Evolutionary conservation across 2,797 vertebrate genomes (phyloP).

Genomic region (Sebastiscus albofasciatus): DNA sequence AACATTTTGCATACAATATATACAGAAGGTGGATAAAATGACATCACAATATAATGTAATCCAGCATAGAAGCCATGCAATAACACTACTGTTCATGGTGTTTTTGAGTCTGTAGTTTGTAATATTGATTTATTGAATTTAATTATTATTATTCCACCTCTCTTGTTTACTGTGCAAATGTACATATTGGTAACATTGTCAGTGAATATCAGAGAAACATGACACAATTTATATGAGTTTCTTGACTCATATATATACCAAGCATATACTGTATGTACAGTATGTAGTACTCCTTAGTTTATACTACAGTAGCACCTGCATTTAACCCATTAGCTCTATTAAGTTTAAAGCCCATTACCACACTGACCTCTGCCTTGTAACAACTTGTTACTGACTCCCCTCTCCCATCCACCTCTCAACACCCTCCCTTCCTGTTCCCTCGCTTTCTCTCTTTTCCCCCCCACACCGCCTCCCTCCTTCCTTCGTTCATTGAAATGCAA

Average conservation of each 20-base stretch:
- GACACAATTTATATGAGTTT: background rate
- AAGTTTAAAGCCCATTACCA: conserved; percentile 49
- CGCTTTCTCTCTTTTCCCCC: conserved; percentile 21
- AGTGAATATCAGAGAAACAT: background rate
- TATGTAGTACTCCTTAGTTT: background rate
- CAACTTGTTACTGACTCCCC: conserved; percentile 22
- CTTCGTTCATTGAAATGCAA: conserved; percentile 70
- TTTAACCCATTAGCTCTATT: conserved; percentile 29
- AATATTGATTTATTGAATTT: background rate
- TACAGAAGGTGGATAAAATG: background rate
- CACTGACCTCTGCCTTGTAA: conserved; percentile 31
- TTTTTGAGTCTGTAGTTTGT: background rate
- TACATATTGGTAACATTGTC: background rate
- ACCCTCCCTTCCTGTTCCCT: conserved; percentile 48
- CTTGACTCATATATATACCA: no score
- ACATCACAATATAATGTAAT: background rate
- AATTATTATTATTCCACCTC: background rate
- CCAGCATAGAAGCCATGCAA: background rate
- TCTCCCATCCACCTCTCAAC: conserved; percentile 22
- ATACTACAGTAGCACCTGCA: background rate
- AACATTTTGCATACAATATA: background rate
- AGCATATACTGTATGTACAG: no score
- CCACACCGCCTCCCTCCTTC: conserved; percentile 51
- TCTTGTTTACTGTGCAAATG: background rate
- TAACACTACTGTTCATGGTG: background rate